Evolutionary conservation across 1,140 invertebrate species (phyloP).

Genomic region (Aphelenchoides fujianensis): DNA sequence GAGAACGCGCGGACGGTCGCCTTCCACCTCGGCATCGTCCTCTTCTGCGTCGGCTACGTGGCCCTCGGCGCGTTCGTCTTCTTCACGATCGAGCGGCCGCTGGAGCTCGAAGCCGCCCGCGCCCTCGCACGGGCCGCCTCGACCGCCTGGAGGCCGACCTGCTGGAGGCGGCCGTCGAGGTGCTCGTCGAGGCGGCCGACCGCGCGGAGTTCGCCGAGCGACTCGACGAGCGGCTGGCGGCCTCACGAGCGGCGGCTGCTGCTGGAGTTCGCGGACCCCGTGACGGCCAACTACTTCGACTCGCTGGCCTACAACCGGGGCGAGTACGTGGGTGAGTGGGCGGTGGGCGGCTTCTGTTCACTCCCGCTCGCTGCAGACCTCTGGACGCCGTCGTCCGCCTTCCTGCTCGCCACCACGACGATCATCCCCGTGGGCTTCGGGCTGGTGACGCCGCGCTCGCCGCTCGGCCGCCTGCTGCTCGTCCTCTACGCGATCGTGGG

Average conservation of each 20-base stretch:
- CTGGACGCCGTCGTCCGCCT: constrained; percentile 15
- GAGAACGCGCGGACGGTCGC: constrained; percentile 1
- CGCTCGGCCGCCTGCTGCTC: constrained; percentile 13
- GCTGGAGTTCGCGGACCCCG: constrained; percentile 32
- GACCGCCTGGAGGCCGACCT: neutral
- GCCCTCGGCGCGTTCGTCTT: constrained; percentile 34
- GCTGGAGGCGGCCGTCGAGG: constrained; percentile 21
- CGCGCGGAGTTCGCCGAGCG: neutral
- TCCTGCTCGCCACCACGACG: constrained; percentile 21
- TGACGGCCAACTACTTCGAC: constrained; percentile 32
- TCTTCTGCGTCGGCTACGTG: constrained; percentile 34
- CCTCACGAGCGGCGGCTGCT: constrained; percentile 28
- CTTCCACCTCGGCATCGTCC: constrained; percentile 29
- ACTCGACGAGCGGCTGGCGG: constrained; percentile 22
- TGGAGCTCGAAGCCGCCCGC: constrained; percentile 17
- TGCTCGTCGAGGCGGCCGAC: neutral
- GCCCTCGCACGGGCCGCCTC: neutral
- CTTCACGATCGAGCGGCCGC: constrained; percentile 21
- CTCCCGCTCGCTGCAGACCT: no score
- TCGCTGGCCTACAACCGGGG: constrained; percentile 19
- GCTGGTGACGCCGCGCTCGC: constrained; percentile 14
- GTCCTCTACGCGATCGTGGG: constrained; percentile 24
- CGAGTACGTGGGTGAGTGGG: constrained; percentile 19
- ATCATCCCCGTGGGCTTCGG: constrained; percentile 32
- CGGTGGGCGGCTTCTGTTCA: neutral